Base-by-base conservation (phyloP, 2,113 vertebrate genomes). In the Serinus canaria region DNA sequence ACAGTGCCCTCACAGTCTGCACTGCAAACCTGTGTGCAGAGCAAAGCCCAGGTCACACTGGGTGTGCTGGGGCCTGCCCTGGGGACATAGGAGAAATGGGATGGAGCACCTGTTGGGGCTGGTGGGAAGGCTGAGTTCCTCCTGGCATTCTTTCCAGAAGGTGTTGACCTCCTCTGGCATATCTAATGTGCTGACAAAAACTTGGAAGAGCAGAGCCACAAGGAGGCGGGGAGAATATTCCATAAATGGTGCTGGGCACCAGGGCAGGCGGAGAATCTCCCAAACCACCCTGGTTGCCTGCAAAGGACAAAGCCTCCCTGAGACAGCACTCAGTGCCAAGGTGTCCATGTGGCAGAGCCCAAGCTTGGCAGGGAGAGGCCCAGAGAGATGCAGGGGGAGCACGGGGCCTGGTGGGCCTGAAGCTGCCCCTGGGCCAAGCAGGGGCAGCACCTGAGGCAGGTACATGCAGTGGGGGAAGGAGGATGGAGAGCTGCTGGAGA, bases 1-100 rank as follows among this genome's bases (percentile, higher is more conserved):
- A 2, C 67, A 80, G 49, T 0, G 50, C 30, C 43, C 1, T 72
- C 25, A 80, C 0, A 0, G 49, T 64, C 30, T 15, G 30, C 43
- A 47, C 21, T 35, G 41, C 66, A 56, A 79, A 79, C 20, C 85
- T 88, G 66, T 18, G n/a, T 25, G 41, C 49, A 88, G 6, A 72
- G 17, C 66, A 87, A 64, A 49, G 28, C n/a, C 35, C 35, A 41
- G 25, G 49, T 88, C 75, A 88, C 0, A 1, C 41, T 64, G 66
- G 7, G 17, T 49, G 25, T 3, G 0, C 41, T 56, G 24, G 11
- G 31, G 9, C n/a, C 41, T 70, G 41, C n/a, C n/a, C 11, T n/a
- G 43, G 23, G 35, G 9, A 23, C 13, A 1, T 31, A 58, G 50
- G 39, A 63, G 47, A 21, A 56, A 13, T 49, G 58, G 17, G 25